Conservation (phyloP, 2,113 vertebrate genomes). For the Bos indicus region DNA sequence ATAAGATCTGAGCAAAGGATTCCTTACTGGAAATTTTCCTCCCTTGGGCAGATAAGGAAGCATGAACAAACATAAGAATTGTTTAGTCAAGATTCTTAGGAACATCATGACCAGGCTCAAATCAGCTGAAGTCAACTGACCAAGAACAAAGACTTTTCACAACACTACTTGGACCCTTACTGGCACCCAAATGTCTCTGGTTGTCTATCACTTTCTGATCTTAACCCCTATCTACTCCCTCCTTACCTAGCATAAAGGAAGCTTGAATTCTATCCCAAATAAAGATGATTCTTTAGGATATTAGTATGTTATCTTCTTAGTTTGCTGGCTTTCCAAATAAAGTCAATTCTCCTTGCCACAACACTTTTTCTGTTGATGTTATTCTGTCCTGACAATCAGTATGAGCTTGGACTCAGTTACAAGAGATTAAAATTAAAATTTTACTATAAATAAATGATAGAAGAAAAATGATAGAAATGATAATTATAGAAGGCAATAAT, state of each 20-base stretch:
- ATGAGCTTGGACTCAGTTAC: background rate
- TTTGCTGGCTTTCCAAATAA: background rate
- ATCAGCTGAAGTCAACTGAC: background rate
- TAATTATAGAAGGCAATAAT: background rate
- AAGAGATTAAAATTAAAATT: background rate
- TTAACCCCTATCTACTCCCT: background rate
- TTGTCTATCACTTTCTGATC: background rate
- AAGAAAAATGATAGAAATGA: background rate
- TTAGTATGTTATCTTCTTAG: background rate
- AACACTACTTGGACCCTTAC: background rate
- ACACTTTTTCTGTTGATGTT: background rate
- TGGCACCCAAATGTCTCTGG: background rate
- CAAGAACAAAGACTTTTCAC: background rate
- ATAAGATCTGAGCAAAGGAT: background rate
- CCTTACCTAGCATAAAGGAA: background rate
- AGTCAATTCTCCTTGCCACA: background rate
- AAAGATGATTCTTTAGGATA: background rate
- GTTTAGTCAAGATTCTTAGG: background rate
- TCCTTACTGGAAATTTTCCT: background rate
- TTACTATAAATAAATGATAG: background rate
- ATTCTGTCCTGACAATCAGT: background rate
- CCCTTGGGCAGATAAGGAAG: background rate
- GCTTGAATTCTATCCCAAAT: background rate
- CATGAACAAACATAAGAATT: background rate
- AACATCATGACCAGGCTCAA: background rate